phyloP scores from a whole-genome alignment of 1,140 invertebrate genomes.

The Metaphire vulgaris region DNA sequence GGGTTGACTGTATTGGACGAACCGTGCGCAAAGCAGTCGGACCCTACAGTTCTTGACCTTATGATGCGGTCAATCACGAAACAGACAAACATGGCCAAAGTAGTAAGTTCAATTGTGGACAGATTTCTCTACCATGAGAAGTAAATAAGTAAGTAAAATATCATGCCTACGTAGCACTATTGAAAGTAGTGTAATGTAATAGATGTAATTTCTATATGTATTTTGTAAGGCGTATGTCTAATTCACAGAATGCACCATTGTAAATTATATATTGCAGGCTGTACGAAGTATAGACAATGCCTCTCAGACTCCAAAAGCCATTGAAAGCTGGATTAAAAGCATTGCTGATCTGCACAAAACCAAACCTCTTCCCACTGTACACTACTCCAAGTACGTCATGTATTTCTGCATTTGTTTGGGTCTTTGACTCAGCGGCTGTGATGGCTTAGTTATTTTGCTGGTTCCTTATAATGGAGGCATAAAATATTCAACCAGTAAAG shows the following conservation, averaged over 20 bases:
- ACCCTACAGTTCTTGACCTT: conserved; percentile 85
- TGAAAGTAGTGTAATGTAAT: too few species aligned
- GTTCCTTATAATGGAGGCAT: background rate
- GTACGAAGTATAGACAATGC: conserved; percentile 78
- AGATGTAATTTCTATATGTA: too few species aligned
- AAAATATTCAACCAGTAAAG: background rate
- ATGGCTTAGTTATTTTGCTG: background rate
- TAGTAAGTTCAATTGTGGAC: background rate
- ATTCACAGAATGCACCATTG: too few species aligned
- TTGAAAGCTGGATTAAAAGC: conserved; percentile 89
- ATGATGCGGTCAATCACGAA: conserved; percentile 80
- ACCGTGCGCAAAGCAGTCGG: conserved; percentile 86
- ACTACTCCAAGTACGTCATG: conserved; percentile 66
- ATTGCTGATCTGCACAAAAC: conserved; percentile 78
- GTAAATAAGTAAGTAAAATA: too few species aligned
- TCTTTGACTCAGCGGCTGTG: background rate
- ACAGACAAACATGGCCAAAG: conserved; percentile 53
- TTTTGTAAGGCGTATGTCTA: too few species aligned
- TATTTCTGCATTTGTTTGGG: background rate
- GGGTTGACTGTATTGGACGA: conserved; percentile 88
- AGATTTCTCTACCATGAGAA: too few species aligned
- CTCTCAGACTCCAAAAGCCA: conserved; percentile 76
- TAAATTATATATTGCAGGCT: conserved; percentile 59
- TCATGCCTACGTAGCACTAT: too few species aligned
- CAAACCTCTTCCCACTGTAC: conserved; percentile 76